These are phyloP conservation scores for Epinephelus lanceolatus DNA, from an alignment of 2,113 vertebrate species.

Conservation along the genomic window DNA sequence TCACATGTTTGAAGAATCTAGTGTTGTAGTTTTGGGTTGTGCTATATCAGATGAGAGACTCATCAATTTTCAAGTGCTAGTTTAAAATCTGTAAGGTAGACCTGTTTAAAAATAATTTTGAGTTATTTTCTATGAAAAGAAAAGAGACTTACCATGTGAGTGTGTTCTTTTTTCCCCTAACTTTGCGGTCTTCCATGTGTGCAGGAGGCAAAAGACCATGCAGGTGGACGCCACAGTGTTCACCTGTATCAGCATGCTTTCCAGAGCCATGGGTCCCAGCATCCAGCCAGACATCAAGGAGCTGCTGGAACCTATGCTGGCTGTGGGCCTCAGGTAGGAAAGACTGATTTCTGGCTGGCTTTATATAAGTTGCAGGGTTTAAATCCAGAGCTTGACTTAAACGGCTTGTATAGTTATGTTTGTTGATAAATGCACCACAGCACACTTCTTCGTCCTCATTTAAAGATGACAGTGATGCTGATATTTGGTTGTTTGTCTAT, in stretches of 20 bases:
- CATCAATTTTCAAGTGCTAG: not conserved
- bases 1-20: not conserved
- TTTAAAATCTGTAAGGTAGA: not conserved
- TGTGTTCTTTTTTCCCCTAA: not conserved
- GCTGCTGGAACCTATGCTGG: conserved; percentile 97
- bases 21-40: not conserved
- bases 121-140: not conserved
- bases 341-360: not conserved
- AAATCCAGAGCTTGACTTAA: not conserved
- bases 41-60: not conserved
- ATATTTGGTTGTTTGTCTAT: not conserved
- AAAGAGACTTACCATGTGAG: not conserved
- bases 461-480: not conserved
- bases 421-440: not conserved
- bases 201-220: conserved; percentile 96
- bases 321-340: conserved; percentile 94
- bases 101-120: not conserved
- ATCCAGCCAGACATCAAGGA: conserved; percentile 99
- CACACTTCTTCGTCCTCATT: not conserved
- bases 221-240: conserved; percentile 99
- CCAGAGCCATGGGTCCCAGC: conserved; percentile 95
- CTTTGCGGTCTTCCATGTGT: not conserved
- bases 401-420: not conserved
- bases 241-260: conserved; percentile 98
- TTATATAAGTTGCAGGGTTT: not conserved